Evolutionary conservation across 2,113 vertebrate species (phyloP), one percentile per base, ranked within the genome.

Genomic region (Prolemur simus): DNA sequence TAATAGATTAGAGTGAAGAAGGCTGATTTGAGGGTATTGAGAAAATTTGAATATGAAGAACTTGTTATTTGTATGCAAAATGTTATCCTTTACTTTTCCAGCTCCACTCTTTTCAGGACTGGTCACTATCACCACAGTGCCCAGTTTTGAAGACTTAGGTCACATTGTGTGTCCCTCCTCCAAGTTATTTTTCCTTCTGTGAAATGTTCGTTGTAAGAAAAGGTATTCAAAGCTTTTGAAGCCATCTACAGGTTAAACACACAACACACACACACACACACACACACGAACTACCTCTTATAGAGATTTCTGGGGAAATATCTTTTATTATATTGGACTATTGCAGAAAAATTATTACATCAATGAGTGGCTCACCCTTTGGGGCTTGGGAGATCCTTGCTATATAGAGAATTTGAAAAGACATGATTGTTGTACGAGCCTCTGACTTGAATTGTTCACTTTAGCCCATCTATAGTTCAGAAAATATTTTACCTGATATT

Each of bases 261-360:
- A 85, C 47, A 63, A 52, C 45, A 66, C 27, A 63, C 42, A 49
- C 37, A 58, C 6, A 39, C 3, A 60, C 54, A 95, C 27, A 60
- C 23, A 66, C 47, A 47, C 42, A 64, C 2, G 39, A 8, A 84
- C 60, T 76, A 29, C 3, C 73, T 95, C 54, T 94, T 52, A 45
- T 7, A 49, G 45, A 54, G 85, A 80, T 45, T 94, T 94, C n/a
- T 47, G 37, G 27, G 76, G 52, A 87, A 17, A 21, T 63, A 64
- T 87, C 21, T 84, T 80, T 89, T 69, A 52, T 64, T 66, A 78
- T 32, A 32, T 80, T 63, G 21, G 12, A 49, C 20, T 95, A 6
- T 58, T 85, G 73, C 27, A 74, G 86, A 94, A 98, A 90, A 82
- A 54, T 81, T 66, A 63, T 66, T 18, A 8, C 29, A 23, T 89